Evolutionary conservation across 2,888 invertebrate genomes (phyloP).

Genomic region (Dolichopus griseipennis): DNA sequence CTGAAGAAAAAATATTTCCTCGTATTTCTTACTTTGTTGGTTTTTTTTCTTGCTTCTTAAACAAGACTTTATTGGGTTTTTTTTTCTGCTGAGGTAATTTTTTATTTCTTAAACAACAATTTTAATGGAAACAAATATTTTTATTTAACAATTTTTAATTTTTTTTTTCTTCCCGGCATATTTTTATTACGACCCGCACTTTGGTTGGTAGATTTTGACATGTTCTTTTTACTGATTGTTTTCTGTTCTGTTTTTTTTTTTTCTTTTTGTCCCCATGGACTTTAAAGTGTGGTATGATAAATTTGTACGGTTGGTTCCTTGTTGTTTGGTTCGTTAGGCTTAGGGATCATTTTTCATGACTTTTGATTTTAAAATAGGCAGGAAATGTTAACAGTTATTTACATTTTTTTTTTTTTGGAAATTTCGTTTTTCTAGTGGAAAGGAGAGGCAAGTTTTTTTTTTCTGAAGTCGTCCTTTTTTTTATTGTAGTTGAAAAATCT

Average conservation of each 20-base stretch:
- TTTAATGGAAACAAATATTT: conserved; percentile 6
- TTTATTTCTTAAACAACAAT: not conserved
- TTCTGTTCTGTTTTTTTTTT: not conserved
- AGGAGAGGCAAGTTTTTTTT: not conserved
- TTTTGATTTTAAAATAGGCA: not conserved
- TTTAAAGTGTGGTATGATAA: not conserved
- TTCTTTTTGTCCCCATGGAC: not conserved
- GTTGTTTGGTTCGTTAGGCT: too few relatives aligned
- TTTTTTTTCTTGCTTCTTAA: not conserved
- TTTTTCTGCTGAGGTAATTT: not conserved
- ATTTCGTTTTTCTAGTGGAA: too few relatives aligned
- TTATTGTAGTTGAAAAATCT: not conserved
- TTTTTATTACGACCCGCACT: not conserved
- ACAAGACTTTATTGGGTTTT: not conserved
- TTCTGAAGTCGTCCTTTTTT: not conserved
- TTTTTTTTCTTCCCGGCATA: not conserved
- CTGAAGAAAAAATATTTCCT: too few relatives aligned
- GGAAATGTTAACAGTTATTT: not conserved
- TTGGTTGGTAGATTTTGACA: not conserved
- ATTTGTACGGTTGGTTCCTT: too few relatives aligned
- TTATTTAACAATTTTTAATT: not conserved
- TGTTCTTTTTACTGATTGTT: not conserved
- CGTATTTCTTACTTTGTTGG: not conserved
- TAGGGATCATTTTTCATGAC: not conserved
- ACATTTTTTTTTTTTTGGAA: not conserved